These are phyloP conservation scores for Thunnus albacares DNA, from an alignment of 2,797 vertebrate species.

Conservation along the genomic window DNA sequence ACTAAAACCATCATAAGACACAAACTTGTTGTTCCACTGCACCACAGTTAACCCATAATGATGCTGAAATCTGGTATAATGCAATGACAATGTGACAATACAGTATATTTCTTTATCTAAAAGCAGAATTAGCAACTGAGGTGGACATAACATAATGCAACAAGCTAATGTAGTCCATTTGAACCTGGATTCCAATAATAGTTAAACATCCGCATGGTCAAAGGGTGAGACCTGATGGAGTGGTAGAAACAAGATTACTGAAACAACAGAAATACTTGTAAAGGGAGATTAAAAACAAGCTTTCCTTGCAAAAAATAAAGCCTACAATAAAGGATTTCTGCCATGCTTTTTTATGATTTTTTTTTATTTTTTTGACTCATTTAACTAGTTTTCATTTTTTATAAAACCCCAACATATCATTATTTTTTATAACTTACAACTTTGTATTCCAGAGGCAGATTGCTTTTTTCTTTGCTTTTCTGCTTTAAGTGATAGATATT, in stretches of 20 bases:
- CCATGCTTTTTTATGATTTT: not conserved
- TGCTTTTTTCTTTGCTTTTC: not conserved
- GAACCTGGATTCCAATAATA: not conserved
- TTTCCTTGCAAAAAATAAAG: too few relatives aligned
- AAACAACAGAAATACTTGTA: conserved; percentile 1
- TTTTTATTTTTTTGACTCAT: not conserved
- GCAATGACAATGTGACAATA: too few relatives aligned
- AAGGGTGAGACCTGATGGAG: not conserved
- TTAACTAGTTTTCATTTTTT: not conserved
- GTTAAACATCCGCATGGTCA: not conserved
- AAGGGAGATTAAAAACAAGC: not conserved
- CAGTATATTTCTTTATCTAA: too few relatives aligned
- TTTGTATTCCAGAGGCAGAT: not conserved
- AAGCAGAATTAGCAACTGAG: too few relatives aligned
- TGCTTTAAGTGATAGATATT: not conserved
- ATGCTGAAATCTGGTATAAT: not conserved
- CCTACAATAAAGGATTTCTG: not conserved
- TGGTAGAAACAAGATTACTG: not conserved
- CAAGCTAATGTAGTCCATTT: not conserved
- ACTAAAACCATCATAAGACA: not conserved
- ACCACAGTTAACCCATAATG: not conserved
- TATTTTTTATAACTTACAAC: not conserved
- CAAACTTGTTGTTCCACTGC: not conserved
- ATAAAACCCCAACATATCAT: not conserved
- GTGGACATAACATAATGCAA: too few relatives aligned